Conservation (phyloP, 2,797 vertebrate genomes). For the Gobio occitaniae region DNA sequence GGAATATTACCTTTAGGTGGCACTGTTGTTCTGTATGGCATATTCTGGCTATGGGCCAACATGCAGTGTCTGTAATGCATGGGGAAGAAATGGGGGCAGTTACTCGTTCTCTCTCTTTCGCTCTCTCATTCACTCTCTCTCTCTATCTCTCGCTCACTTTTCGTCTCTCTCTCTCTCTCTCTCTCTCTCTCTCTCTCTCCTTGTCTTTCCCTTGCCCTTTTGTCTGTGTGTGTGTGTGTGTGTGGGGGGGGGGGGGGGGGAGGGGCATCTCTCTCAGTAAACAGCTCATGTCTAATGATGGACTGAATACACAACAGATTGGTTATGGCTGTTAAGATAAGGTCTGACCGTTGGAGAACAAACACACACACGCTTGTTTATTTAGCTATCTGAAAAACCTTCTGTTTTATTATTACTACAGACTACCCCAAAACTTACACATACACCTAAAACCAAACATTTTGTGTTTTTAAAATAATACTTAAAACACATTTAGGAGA, state of each 20-base stretch:
- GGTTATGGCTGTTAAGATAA: conserved; percentile 81
- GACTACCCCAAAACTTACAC: background rate
- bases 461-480: background rate
- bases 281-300: conserved; percentile 86
- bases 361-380: background rate
- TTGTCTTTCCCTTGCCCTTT: conserved; percentile 32
- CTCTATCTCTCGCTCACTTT: conserved; percentile 10
- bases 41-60: conserved; percentile 84
- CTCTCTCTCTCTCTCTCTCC: conserved; percentile 6
- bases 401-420: conserved; percentile 9
- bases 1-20: conserved; percentile 91
- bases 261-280: conserved; percentile 76
- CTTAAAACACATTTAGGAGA: background rate
- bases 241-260: no score
- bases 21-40: conserved; percentile 88
- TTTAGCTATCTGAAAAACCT: background rate
- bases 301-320: conserved; percentile 77
- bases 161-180: background rate
- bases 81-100: conserved; percentile 73
- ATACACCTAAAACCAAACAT: background rate
- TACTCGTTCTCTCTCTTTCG: conserved; percentile 40
- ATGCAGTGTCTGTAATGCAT: conserved; percentile 78
- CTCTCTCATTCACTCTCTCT: conserved; percentile 46
- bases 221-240: conserved; percentile 58
- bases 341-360: conserved; percentile 69